Evolutionary conservation across 2,113 vertebrate species (phyloP).

Genomic region (Entosphenus tridentatus): DNA sequence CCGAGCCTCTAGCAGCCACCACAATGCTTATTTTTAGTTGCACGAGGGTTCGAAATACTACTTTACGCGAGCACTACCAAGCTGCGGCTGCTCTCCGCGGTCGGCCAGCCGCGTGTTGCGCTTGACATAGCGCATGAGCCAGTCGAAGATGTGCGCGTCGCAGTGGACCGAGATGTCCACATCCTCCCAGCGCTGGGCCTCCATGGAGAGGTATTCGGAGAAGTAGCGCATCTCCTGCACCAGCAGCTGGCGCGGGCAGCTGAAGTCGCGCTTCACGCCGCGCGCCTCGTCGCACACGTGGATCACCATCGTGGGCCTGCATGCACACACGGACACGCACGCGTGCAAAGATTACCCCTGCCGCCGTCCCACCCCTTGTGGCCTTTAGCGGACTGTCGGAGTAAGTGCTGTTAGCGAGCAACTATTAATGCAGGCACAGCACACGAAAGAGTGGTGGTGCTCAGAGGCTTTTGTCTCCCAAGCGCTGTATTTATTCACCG

Average conservation of each 20-base stretch:
- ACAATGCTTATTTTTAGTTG: no score
- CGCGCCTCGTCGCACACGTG: conserved; percentile 94
- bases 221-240: conserved; percentile 95
- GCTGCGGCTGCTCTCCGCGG: conserved; percentile 37
- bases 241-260: conserved; percentile 69
- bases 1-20: no score
- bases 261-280: conserved; percentile 83
- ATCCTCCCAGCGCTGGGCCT: conserved; percentile 82
- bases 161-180: conserved; percentile 97
- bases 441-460: not conserved
- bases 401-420: not conserved
- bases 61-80: conserved; percentile 30
- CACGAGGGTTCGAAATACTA: no score
- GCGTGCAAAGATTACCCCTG: not conserved
- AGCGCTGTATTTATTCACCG: not conserved
- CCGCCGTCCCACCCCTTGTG: not conserved
- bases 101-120: conserved; percentile 30
- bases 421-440: not conserved
- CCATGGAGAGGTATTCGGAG: conserved; percentile 68
- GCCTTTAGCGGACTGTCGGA: not conserved
- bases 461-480: not conserved
- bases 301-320: conserved; percentile 86
- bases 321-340: conserved; percentile 11
- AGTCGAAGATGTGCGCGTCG: conserved; percentile 88
- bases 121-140: conserved; percentile 86